These are phyloP conservation scores for Neodiprion fabricii DNA, from an alignment of 1,140 invertebrate genomes.

Conservation along the genomic window DNA sequence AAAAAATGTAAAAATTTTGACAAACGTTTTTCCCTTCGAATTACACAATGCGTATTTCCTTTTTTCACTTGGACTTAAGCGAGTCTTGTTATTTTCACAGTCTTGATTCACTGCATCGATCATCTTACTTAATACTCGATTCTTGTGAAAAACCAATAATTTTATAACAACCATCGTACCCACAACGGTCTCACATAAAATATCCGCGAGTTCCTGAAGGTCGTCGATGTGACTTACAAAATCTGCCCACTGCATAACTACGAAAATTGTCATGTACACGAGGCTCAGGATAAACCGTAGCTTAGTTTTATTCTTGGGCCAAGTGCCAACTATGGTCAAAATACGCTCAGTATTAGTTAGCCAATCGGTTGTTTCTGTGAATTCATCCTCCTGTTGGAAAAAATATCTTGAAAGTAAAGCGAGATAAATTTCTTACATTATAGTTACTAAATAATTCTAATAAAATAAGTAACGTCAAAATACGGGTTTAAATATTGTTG, in stretches of 20 bases:
- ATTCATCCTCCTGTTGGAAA: no score
- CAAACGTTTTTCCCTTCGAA: slow-evolving; percentile 30
- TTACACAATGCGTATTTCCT: slow-evolving; percentile 35
- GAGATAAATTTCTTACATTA: no score
- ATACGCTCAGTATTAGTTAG: slow-evolving; percentile 28
- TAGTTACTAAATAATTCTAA: no score
- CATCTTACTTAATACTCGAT: slow-evolving; percentile 21
- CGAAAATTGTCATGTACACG: slow-evolving; percentile 23
- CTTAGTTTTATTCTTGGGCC: slow-evolving; percentile 33
- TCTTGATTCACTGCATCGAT: slow-evolving; percentile 27
- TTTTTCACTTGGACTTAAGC: background rate
- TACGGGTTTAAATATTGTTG: no score
- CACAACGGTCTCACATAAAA: slow-evolving; percentile 32
- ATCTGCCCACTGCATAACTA: slow-evolving; percentile 29
- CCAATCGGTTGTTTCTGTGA: no score
- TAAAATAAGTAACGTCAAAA: no score
- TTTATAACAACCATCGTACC: slow-evolving; percentile 30
- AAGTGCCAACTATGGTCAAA: slow-evolving; percentile 33
- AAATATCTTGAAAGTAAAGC: no score
- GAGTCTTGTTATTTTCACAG: background rate
- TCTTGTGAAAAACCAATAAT: slow-evolving; percentile 31
- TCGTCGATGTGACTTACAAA: slow-evolving; percentile 27
- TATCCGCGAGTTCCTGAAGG: slow-evolving; percentile 31
- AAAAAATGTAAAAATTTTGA: slow-evolving; percentile 17
- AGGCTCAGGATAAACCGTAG: slow-evolving; percentile 32